Conservation (phyloP, 2,113 vertebrate species). For the Sander vitreus region DNA sequence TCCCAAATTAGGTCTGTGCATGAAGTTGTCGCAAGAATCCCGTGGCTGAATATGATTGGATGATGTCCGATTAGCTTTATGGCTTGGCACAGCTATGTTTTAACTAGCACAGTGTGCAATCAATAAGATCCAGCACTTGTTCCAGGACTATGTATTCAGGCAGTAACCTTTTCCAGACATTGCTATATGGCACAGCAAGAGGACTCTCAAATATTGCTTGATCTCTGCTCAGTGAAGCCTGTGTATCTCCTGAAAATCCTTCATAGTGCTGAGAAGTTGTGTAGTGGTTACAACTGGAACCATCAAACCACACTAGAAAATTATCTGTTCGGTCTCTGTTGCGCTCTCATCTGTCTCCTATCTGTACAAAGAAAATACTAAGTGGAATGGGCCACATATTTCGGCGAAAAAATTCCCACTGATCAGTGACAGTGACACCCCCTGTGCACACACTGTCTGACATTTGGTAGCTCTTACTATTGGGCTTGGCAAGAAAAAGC, state of each 20-base stretch:
- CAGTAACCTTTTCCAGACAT: constrained; percentile 28
- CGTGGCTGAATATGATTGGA: constrained; percentile 49
- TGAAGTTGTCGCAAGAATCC: constrained; percentile 41
- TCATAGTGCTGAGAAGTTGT: constrained; percentile 19
- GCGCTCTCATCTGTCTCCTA: not conserved
- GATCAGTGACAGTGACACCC: constrained; percentile 28
- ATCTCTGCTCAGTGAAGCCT: constrained; percentile 32
- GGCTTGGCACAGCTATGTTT: constrained; percentile 34
- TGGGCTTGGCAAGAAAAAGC: constrained; percentile 55
- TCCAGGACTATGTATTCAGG: constrained; percentile 36
- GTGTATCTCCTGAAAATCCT: constrained; percentile 38
- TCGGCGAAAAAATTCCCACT: constrained; percentile 3
- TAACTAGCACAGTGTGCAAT: constrained; percentile 40
- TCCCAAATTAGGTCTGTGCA: constrained; percentile 61
- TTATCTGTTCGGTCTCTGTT: constrained; percentile 10
- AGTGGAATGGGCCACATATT: constrained; percentile 23
- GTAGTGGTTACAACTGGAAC: constrained; percentile 37
- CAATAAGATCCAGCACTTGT: constrained; percentile 42
- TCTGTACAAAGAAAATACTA: constrained; percentile 39
- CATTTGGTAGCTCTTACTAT: constrained; percentile 74
- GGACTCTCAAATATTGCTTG: constrained; percentile 34
- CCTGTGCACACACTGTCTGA: constrained; percentile 34
- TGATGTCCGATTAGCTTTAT: constrained; percentile 41
- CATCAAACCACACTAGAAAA: constrained; percentile 45
- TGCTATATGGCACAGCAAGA: constrained; percentile 41